These are phyloP conservation scores for Schizopygopsis pylzovi DNA, from an alignment of 2,797 vertebrate species.

Conservation along the genomic window DNA sequence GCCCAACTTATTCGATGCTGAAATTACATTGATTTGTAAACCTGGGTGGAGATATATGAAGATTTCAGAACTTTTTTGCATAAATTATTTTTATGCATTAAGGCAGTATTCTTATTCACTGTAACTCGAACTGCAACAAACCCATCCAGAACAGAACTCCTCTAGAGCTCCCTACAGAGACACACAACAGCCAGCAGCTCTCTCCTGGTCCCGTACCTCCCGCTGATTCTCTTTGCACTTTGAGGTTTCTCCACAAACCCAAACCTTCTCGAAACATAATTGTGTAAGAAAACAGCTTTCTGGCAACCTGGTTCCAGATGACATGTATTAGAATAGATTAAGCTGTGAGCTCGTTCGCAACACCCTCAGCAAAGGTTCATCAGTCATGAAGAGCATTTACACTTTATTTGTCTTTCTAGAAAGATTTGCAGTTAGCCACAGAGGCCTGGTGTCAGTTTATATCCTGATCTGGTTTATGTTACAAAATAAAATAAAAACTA, in stretches of 20 bases:
- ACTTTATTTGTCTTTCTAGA: background rate
- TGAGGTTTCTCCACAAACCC: background rate
- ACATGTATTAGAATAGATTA: slow-evolving; percentile 1
- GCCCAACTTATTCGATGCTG: background rate
- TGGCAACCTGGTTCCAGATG: background rate
- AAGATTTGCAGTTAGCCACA: background rate
- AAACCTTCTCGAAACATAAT: background rate
- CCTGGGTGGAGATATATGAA: too few species aligned
- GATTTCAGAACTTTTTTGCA: too few species aligned
- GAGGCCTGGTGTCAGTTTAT: background rate
- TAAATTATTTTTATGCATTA: too few species aligned
- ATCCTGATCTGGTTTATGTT: background rate
- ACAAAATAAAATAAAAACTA: background rate
- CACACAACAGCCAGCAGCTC: background rate
- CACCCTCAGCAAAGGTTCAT: background rate
- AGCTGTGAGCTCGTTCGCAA: background rate
- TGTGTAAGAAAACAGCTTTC: background rate
- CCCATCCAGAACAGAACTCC: background rate
- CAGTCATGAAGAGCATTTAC: background rate
- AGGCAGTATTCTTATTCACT: background rate
- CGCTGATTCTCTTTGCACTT: background rate
- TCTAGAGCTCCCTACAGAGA: background rate
- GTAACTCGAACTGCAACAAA: background rate
- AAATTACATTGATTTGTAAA: background rate
- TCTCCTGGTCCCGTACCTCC: background rate